These are phyloP conservation scores for Pogona vitticeps DNA, from an alignment of 2,113 vertebrate species.

Conservation along the genomic window DNA sequence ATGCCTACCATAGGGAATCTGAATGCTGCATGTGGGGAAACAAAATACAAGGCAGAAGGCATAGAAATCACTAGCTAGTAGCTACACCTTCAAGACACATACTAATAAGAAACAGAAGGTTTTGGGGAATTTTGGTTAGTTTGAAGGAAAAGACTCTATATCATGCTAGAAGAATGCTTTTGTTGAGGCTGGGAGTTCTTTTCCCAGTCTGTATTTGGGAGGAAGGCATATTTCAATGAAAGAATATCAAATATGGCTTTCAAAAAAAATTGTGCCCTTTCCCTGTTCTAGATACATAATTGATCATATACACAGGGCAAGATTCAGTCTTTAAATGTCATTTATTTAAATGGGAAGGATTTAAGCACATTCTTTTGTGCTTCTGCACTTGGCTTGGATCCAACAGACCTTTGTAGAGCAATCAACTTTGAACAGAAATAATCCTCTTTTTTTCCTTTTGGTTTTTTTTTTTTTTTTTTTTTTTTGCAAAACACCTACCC, in stretches of 20 bases:
- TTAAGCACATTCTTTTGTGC: background rate
- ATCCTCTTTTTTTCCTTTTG: background rate
- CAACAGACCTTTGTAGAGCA: background rate
- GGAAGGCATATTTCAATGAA: background rate
- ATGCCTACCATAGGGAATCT: background rate
- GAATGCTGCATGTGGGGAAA: conserved; percentile 6
- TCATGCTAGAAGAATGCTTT: background rate
- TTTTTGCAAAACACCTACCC: background rate
- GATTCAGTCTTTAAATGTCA: background rate
- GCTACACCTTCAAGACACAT: background rate
- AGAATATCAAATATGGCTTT: background rate
- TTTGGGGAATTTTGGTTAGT: background rate
- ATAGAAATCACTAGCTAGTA: background rate
- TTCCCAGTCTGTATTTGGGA: background rate
- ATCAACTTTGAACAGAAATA: background rate
- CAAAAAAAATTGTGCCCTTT: background rate
- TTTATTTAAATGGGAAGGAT: background rate
- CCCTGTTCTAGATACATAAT: background rate
- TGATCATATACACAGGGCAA: background rate
- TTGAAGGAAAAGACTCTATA: background rate
- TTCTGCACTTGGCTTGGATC: background rate
- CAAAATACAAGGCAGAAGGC: background rate
- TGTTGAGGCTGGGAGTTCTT: background rate
- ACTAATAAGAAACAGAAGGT: conserved; percentile 1
- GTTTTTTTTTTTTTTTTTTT: too few species aligned